phyloP scores from a whole-genome alignment of 1,140 invertebrate species.

The Brachionus calyciflorus region DNA sequence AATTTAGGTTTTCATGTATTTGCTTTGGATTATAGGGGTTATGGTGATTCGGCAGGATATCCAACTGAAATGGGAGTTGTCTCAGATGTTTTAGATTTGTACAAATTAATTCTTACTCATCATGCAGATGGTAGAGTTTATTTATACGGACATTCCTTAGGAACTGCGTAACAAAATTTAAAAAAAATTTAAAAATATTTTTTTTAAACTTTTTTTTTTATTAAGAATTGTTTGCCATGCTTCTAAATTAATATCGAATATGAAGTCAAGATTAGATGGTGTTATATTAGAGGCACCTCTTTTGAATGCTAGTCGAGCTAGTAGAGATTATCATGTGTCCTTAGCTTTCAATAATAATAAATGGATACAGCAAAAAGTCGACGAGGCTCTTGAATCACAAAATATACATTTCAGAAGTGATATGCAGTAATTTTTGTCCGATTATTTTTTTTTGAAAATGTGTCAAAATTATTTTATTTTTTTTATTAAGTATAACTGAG shows the following conservation, averaged over 20 bases:
- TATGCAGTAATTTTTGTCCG: background rate
- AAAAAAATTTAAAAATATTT: background rate
- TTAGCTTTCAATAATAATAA: slow-evolving; percentile 17
- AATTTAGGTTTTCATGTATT: slow-evolving; percentile 66
- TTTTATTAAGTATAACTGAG: slow-evolving; percentile 11
- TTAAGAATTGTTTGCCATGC: slow-evolving; percentile 34
- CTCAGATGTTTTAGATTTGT: slow-evolving; percentile 10
- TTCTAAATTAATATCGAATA: background rate
- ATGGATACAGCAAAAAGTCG: slow-evolving; percentile 30
- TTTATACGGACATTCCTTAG: slow-evolving; percentile 29
- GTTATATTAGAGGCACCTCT: slow-evolving; percentile 42
- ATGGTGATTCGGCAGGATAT: slow-evolving; percentile 81
- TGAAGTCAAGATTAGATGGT: slow-evolving; percentile 4
- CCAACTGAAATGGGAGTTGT: slow-evolving; percentile 72
- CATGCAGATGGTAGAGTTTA: background rate
- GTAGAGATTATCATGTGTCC: slow-evolving; percentile 37
- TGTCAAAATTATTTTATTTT: background rate
- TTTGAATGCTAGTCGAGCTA: slow-evolving; percentile 11
- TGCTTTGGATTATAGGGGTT: slow-evolving; percentile 88
- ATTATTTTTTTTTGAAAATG: background rate
- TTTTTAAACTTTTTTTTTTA: too few species aligned
- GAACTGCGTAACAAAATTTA: background rate
- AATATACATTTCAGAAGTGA: slow-evolving; percentile 35
- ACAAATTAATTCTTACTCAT: background rate
- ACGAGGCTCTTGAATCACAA: background rate